Evolutionary conservation across 2,797 vertebrate genomes (phyloP).

Genomic region (Poeciliopsis turneri): DNA sequence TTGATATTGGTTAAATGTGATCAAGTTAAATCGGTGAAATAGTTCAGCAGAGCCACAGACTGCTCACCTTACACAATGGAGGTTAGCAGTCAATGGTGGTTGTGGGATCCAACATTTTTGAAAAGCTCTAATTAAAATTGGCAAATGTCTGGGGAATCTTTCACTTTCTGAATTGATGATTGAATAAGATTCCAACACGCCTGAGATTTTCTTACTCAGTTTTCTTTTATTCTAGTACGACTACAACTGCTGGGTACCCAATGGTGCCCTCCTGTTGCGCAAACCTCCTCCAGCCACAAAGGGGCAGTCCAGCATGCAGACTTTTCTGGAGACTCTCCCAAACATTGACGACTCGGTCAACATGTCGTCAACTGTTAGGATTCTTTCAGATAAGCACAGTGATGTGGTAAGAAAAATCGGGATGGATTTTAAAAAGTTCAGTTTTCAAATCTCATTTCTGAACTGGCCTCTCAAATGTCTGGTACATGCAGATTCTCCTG

Average conservation of each 20-base stretch:
- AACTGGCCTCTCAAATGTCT: background rate
- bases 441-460: background rate
- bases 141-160: background rate
- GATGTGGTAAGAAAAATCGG: constrained; percentile 60
- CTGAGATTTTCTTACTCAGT: too few species aligned
- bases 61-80: too few species aligned
- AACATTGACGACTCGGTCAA: constrained; percentile 67
- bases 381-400: constrained; percentile 68
- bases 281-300: constrained; percentile 78
- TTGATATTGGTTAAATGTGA: too few species aligned
- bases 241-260: constrained; percentile 78
- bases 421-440: too few species aligned
- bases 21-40: too few species aligned
- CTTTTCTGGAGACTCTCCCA: constrained; percentile 77
- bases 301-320: constrained; percentile 69
- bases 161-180: background rate
- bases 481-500: constrained; percentile 66
- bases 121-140: background rate
- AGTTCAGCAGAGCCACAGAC: too few species aligned
- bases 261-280: constrained; percentile 68
- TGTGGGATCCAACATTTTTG: background rate
- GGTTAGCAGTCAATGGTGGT: too few species aligned
- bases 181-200: too few species aligned
- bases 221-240: constrained; percentile 74
- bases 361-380: constrained; percentile 45